Evolutionary conservation across 1,140 invertebrate genomes (phyloP), one percentile per base, ranked within the genome.

Genomic region (Augochlora pura): DNA sequence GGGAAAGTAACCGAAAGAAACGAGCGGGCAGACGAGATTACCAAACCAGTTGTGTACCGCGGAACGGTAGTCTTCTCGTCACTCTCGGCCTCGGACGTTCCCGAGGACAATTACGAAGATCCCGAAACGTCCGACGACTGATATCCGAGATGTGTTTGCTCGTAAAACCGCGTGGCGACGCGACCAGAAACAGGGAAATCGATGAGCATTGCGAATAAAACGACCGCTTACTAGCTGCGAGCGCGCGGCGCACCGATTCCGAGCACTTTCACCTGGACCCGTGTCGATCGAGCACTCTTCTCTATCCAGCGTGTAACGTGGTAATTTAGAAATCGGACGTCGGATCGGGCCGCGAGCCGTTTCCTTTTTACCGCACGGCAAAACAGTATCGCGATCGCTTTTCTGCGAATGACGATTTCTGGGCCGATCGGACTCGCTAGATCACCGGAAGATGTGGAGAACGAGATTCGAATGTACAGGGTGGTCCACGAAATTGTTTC

Each of bases 171-270:
- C 27, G 32, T 4, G 32, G 4, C 32, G 1, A 32, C 32, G 32
- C 25, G 21, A 18, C 23, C 70, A 71, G 75, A 64, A 67, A 60
- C 64, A 32, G 73, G 73, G 74, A 81, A 83, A 81, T 77, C 79
- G 64, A 81, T 52, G 62, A 42, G 57, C 49, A 83, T 72, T 46
- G 52, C 72, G 49, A 39, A 67, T 68, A 83, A 21, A 18, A 18
- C 46, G 77, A 66, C 39, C 54, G 69, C 57, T 71, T 49, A n/a
- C 52, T 70, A 57, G 49, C 46, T 71, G 83, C 54, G 84, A 77
- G 77, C 82, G 81, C 81, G 82, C 82, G 82, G 82, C 69, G 80
- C 67, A 49, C 18, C 14, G 59, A 84, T 84, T 67, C 72, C 32
- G 65, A 72, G 25, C 82, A 78, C 82, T 85, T 85, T 85, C 82